A percentile compares a stretch with the other conserved stretches of the same genome.
These are phyloP conservation scores for Caradrina clavipalpis DNA, from an alignment of 2,888 invertebrate genomes.

Conservation along the genomic window DNA sequence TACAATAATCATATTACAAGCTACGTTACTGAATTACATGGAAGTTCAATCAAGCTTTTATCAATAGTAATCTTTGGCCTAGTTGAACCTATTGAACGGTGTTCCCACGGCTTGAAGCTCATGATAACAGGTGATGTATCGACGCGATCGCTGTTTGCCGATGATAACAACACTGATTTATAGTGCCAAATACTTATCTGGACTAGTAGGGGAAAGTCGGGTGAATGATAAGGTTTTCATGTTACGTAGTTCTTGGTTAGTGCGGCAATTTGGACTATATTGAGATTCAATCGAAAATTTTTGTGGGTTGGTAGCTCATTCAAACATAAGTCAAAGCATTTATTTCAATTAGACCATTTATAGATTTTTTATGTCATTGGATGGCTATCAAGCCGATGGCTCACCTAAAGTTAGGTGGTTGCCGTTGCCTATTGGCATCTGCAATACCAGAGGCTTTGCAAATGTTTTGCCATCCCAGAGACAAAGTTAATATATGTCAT, in stretches of 20 bases:
- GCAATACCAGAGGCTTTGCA: too few species aligned
- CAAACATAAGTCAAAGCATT: too few species aligned
- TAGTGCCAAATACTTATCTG: conserved; percentile 49
- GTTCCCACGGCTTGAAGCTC: conserved; percentile 67
- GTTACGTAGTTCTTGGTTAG: neutral
- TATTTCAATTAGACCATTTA: too few species aligned
- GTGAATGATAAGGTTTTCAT: conserved; percentile 38
- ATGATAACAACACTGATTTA: conserved; percentile 65
- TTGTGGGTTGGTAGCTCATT: neutral
- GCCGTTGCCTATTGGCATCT: too few species aligned
- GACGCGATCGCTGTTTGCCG: conserved; percentile 61
- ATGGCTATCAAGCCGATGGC: too few species aligned
- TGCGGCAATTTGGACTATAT: neutral
- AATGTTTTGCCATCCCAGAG: too few species aligned
- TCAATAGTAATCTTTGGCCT: conserved; percentile 41
- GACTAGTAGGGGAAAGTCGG: conserved; percentile 52
- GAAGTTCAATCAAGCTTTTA: conserved; percentile 52
- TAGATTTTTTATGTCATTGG: too few species aligned
- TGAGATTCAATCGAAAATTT: neutral
- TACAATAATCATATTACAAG: neutral
- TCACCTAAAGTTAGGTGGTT: too few species aligned
- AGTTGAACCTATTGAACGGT: conserved; percentile 41
- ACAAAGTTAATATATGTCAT: too few species aligned
- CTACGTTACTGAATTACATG: conserved; percentile 44
- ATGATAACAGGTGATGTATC: conserved; percentile 69